These are phyloP conservation scores for Platerodrilus igneus DNA, from an alignment of 2,888 invertebrate genomes.

Conservation along the genomic window DNA sequence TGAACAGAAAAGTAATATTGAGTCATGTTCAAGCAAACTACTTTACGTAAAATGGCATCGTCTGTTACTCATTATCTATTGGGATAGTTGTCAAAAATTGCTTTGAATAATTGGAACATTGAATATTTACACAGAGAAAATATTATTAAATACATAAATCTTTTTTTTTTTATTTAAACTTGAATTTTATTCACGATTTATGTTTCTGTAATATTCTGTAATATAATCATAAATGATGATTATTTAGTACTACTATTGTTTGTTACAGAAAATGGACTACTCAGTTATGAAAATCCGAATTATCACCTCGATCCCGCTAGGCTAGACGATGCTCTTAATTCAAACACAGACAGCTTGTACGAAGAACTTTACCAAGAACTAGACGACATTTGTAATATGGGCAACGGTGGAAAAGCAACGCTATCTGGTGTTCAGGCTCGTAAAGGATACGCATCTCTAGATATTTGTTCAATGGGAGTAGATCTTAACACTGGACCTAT, in stretches of 20 bases:
- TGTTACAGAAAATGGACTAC: conserved; percentile 78
- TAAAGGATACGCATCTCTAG: conserved; percentile 61
- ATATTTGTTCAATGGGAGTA: conserved; percentile 68
- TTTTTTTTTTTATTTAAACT: too few species aligned
- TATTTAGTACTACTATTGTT: too few species aligned
- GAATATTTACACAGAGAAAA: too few species aligned
- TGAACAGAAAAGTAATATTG: too few species aligned
- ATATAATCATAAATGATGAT: too few species aligned
- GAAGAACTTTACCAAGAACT: conserved; percentile 67
- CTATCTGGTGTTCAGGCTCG: conserved; percentile 56
- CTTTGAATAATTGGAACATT: too few species aligned
- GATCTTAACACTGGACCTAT: conserved; percentile 59
- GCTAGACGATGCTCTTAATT: conserved; percentile 71
- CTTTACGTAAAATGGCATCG: too few species aligned
- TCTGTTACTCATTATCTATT: too few species aligned
- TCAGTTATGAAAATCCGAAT: conserved; percentile 89
- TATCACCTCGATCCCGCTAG: conserved; percentile 77
- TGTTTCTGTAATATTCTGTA: background rate
- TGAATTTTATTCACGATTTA: too few species aligned
- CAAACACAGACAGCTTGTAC: conserved; percentile 60
- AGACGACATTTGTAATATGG: conserved; percentile 55
- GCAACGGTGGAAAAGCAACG: conserved; percentile 49
- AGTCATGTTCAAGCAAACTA: too few species aligned
- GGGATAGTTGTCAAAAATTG: too few species aligned
- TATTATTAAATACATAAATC: too few species aligned